Evolutionary conservation across 92 coral and sea anemone genomes (phyloP), one percentile per base, ranked within the genome.

Genomic region (Phenganax subtilis): DNA sequence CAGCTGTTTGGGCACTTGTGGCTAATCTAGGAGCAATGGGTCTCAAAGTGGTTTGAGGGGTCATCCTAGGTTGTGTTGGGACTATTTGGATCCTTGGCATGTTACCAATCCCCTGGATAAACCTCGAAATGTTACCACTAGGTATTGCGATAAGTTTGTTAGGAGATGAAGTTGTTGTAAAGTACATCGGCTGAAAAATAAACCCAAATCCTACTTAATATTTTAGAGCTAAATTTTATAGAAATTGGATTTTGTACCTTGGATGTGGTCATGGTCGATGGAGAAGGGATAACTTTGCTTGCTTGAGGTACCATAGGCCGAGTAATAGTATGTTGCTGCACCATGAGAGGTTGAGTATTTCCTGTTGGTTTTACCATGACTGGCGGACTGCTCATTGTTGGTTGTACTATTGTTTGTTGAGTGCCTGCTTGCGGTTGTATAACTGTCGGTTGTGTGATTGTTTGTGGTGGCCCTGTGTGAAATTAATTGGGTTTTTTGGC

Each of bases 161-260:
- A 52, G 83, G 74, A 60, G 83, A 79, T 79, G 83, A 30, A 7
- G 57, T 66, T 10, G 82, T 52, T 12, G 71, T 52, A 27, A 79
- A 25, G 17, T 63, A 79, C 44, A 79, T 79, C 47, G 58, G 83
- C 83, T 79, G 53, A 51, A 69, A 76, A 10, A 10, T 25, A 59
- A 14, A 6, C 16, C 65, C 20, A 59, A 59, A 59, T 25, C 20
- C 7, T 15, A 61, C 25, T 61, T 14, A 15, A 61, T 61, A 15
- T 64, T n/a, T 64, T 56, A 47, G 16, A 59, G 15, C 47, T 37
- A 5, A 2, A 37, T 37, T 1, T 9, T 10, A 78, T 89, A 92
- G 89, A 81, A 28, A 59, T 91, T 65, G 90, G 91, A 29, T 65
- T 91, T 68, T 91, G 97, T 51, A 55, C 73, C 51, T 37, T 37